phyloP scores from a whole-genome alignment of 2,797 vertebrate species.

The Hybognathus amarus region DNA sequence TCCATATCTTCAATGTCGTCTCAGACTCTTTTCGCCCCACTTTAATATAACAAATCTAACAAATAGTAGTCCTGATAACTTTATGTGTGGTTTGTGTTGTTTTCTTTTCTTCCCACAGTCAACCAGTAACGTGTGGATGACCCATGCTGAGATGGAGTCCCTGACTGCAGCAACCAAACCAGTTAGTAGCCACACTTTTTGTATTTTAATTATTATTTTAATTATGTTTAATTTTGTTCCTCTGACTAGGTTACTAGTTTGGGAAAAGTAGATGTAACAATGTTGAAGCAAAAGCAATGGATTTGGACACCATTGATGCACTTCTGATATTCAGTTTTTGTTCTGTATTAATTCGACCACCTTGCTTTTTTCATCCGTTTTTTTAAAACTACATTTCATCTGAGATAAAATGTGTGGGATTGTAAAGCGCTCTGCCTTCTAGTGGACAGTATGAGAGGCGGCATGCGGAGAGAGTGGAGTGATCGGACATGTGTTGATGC shows the following conservation, averaged over 20 bases:
- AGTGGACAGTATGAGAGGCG: constrained; percentile 30
- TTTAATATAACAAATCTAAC: background rate
- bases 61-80: background rate
- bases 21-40: background rate
- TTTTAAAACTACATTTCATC: background rate
- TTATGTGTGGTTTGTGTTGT: constrained; percentile 32
- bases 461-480: constrained; percentile 22
- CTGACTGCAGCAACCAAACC: constrained; percentile 88
- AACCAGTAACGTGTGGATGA: constrained; percentile 96
- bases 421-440: constrained; percentile 44
- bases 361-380: background rate
- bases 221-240: background rate
- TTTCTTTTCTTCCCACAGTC: constrained; percentile 76
- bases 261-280: background rate
- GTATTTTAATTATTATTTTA: background rate
- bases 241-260: constrained; percentile 3
- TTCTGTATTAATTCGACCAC: background rate
- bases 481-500: constrained; percentile 44
- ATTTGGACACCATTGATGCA: background rate
- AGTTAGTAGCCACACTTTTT: constrained; percentile 74
- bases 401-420: background rate
- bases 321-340: background rate
- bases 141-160: constrained; percentile 93
- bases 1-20: background rate
- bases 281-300: background rate